Conservation (phyloP, 2,113 vertebrate genomes). For the Callorhinus ursinus region DNA sequence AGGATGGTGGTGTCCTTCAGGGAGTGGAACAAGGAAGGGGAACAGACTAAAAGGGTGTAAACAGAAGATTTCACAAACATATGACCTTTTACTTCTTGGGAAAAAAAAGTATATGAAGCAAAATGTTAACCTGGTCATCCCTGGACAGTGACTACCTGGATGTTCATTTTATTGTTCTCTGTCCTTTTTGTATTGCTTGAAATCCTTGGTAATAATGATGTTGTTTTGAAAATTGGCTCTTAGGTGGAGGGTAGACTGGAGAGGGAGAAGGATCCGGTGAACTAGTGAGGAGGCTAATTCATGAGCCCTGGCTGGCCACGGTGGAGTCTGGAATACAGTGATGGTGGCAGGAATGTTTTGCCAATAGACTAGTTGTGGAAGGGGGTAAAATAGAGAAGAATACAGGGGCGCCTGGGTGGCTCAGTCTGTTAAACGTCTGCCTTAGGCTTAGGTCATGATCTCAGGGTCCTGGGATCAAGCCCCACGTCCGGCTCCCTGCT, state of each 20-base stretch:
- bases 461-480: no score
- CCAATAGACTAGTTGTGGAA: neutral
- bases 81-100: neutral
- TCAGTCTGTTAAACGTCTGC: no score
- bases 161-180: neutral
- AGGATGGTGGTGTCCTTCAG: neutral
- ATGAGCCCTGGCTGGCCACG: neutral
- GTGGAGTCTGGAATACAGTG: neutral
- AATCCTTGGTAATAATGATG: neutral
- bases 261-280: rapidly evolving
- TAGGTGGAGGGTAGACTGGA: neutral
- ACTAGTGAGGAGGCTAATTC: no score
- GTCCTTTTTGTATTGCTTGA: neutral
- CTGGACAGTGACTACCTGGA: neutral
- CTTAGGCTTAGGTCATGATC: no score
- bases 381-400: neutral
- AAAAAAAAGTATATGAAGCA: neutral
- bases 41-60: neutral
- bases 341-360: neutral
- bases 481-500: no score
- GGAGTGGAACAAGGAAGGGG: neutral
- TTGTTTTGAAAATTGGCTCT: neutral
- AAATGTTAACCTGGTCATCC: neutral
- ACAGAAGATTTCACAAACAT: neutral
- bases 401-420: no score